phyloP scores from a whole-genome alignment of 2,888 invertebrate species.

The Pantelozetes paolii region DNA sequence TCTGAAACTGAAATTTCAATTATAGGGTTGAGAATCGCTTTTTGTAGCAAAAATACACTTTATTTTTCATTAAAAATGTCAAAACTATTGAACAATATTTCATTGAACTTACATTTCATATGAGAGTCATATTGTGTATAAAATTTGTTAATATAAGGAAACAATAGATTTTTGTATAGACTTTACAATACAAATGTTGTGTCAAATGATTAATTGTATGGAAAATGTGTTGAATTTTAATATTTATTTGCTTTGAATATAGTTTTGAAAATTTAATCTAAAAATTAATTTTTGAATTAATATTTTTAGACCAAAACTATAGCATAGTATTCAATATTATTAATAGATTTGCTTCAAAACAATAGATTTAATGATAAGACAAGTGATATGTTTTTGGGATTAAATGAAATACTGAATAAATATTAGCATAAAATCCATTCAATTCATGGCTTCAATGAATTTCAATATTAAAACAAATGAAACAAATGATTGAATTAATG shows the following conservation, averaged over 20 bases:
- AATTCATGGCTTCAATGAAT: background rate
- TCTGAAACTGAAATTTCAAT: background rate
- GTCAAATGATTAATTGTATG: constrained; percentile 5
- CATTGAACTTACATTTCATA: background rate
- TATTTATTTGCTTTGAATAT: background rate
- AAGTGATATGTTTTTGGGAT: background rate
- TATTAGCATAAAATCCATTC: background rate
- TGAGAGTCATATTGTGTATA: background rate
- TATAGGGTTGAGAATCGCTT: no score
- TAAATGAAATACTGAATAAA: background rate
- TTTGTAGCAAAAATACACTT: no score
- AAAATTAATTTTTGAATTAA: background rate
- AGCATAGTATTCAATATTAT: background rate
- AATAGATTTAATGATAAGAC: background rate
- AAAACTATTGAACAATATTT: background rate
- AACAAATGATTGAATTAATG: background rate
- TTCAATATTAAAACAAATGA: background rate
- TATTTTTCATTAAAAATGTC: no score
- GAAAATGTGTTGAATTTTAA: background rate
- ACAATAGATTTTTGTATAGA: background rate
- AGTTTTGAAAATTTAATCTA: background rate
- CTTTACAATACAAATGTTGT: background rate
- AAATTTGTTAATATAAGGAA: background rate
- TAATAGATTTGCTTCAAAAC: constrained; percentile 3
- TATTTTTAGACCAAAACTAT: background rate